Conservation (phyloP, 92 coral and sea anemone genomes). For the Epizoanthus rinbou region DNA sequence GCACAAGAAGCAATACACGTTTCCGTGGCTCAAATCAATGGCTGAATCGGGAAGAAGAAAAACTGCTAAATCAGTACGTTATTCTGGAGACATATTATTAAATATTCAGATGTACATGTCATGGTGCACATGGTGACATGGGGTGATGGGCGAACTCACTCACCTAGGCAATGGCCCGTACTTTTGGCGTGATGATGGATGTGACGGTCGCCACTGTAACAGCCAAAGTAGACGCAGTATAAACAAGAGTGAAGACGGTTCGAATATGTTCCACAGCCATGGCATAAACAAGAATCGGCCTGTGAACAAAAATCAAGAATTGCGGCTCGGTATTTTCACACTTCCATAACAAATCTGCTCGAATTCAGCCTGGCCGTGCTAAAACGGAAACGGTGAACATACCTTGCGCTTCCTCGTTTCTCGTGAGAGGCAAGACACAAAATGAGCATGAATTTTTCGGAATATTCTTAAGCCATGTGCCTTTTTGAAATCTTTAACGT, state of each 20-base stretch:
- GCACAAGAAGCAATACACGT: constrained; percentile 86
- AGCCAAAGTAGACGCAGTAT: constrained; percentile 96
- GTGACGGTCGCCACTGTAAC: constrained; percentile 95
- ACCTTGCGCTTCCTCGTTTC: constrained; percentile 98
- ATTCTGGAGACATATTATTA: constrained; percentile 3
- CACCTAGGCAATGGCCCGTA: constrained; percentile 91
- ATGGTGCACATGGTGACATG: constrained; percentile 26
- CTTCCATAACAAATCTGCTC: constrained; percentile 20
- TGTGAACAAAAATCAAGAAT: constrained; percentile 50
- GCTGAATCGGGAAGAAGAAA: constrained; percentile 60
- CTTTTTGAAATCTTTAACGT: constrained; percentile 83
- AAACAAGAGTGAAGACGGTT: constrained; percentile 95
- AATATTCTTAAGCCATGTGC: constrained; percentile 83
- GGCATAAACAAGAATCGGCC: constrained; percentile 85
- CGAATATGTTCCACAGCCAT: constrained; percentile 94
- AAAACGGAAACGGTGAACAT: constrained; percentile 44
- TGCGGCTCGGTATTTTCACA: not conserved
- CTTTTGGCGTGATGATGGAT: constrained; percentile 92
- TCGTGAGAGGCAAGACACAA: constrained; percentile 83
- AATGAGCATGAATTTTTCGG: constrained; percentile 91
- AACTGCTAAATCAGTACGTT: not conserved
- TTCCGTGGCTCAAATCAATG: constrained; percentile 90
- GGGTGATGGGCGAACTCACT: constrained; percentile 18
- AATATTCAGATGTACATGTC: not conserved
- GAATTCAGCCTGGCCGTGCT: not conserved